Evolutionary conservation across 92 coral and sea anemone species (phyloP).

Genomic region (Plumapathes pennacea): DNA sequence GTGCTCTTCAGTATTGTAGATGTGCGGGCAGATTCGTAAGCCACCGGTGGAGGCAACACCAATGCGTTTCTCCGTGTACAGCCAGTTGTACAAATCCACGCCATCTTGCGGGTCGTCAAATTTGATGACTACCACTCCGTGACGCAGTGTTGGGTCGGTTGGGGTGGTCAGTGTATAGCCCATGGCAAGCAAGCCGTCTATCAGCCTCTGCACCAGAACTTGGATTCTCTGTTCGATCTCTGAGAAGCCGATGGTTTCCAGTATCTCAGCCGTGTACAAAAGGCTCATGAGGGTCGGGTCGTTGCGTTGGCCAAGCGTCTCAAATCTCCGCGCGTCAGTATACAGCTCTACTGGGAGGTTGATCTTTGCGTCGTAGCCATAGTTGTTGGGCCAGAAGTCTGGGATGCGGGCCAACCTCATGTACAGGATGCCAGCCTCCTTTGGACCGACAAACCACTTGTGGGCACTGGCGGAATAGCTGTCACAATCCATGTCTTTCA

Average conservation of each 20-base stretch:
- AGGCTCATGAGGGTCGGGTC: constrained; percentile 57
- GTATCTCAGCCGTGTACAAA: constrained; percentile 58
- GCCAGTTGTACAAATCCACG: neutral
- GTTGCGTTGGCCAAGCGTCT: constrained; percentile 63
- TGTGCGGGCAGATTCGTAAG: constrained; percentile 16
- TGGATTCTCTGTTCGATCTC: constrained; percentile 8
- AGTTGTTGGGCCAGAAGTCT: constrained; percentile 54
- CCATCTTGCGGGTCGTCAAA: neutral
- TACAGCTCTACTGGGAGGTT: constrained; percentile 25
- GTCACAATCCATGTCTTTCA: constrained; percentile 53
- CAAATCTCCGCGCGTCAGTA: constrained; percentile 37
- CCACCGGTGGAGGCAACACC: constrained; percentile 26
- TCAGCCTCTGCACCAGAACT: constrained; percentile 1
- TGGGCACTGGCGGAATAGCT: constrained; percentile 56
- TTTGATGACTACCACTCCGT: too few species aligned
- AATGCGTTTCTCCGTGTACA: neutral
- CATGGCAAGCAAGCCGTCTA: constrained; percentile 8
- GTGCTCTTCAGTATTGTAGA: constrained; percentile 42
- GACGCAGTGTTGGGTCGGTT: too few species aligned
- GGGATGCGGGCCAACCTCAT: constrained; percentile 41
- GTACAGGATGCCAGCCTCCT: constrained; percentile 67
- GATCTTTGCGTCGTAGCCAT: constrained; percentile 64
- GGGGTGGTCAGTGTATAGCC: constrained; percentile 2
- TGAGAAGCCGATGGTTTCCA: constrained; percentile 49
- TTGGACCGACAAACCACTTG: constrained; percentile 77